Conservation (phyloP, 2,113 vertebrate genomes). For the Saimiri boliviensis region DNA sequence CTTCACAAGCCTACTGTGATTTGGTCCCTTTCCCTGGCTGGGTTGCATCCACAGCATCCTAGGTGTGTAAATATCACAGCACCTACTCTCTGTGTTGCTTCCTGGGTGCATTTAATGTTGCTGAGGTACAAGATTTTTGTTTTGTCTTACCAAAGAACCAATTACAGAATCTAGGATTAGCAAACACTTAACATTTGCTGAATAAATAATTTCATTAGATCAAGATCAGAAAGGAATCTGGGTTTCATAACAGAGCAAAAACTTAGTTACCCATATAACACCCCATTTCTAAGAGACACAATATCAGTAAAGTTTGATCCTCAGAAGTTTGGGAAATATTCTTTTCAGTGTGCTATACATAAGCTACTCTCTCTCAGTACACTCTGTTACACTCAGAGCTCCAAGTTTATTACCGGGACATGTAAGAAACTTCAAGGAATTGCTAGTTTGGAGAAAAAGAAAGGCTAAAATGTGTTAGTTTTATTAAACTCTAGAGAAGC, state of each 20-base stretch:
- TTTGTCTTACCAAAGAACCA: neutral
- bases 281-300: neutral
- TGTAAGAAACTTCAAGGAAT: neutral
- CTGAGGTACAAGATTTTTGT: neutral
- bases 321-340: neutral
- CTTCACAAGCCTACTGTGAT: neutral
- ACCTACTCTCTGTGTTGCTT: neutral
- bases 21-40: neutral
- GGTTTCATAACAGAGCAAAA: neutral
- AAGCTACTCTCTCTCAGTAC: neutral
- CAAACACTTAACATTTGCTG: constrained; percentile 19
- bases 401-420: neutral
- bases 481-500: neutral
- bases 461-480: neutral
- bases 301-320: neutral
- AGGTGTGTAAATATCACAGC: neutral
- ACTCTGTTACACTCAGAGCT: neutral
- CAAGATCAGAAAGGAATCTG: neutral
- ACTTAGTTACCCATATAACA: neutral
- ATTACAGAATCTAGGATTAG: neutral
- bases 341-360: neutral
- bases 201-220: constrained; percentile 25
- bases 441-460: constrained; percentile 8
- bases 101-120: neutral
- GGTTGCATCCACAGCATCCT: neutral